These are phyloP conservation scores for Caiman crocodilus DNA, from an alignment of 2,797 vertebrate species.

Conservation along the genomic window DNA sequence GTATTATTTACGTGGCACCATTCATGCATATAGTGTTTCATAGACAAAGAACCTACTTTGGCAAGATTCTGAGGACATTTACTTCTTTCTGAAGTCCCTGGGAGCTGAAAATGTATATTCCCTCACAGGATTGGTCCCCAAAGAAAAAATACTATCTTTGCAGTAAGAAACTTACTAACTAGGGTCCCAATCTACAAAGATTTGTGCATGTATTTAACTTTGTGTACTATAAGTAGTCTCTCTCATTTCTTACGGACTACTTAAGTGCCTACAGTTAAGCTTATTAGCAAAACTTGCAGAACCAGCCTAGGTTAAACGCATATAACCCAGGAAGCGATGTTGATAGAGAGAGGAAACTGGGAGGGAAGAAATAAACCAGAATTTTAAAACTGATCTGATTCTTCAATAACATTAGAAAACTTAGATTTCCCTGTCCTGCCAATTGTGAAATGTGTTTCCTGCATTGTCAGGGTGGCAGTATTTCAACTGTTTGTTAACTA, in stretches of 20 bases:
- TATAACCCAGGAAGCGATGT: background rate
- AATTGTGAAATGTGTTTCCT: background rate
- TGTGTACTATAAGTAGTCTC: background rate
- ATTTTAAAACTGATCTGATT: background rate
- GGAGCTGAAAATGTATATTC: background rate
- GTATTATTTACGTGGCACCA: rapidly evolving
- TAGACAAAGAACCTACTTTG: background rate
- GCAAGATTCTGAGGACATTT: background rate
- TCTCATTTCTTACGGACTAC: background rate
- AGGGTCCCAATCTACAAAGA: background rate
- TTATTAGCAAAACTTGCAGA: background rate
- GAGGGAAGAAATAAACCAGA: rapidly evolving
- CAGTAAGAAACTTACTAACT: rapidly evolving
- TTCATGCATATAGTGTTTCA: background rate
- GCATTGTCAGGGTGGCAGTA: background rate
- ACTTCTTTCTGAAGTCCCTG: background rate
- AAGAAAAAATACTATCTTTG: background rate
- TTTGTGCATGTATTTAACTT: background rate
- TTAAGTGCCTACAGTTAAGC: background rate
- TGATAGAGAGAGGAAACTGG: background rate
- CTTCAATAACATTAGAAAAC: background rate
- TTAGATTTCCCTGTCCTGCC: background rate
- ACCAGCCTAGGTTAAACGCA: background rate
- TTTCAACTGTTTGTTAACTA: background rate
- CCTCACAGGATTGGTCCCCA: background rate